Evolutionary conservation across 2,113 vertebrate genomes (phyloP).

Genomic region (Sander lucioperca): DNA sequence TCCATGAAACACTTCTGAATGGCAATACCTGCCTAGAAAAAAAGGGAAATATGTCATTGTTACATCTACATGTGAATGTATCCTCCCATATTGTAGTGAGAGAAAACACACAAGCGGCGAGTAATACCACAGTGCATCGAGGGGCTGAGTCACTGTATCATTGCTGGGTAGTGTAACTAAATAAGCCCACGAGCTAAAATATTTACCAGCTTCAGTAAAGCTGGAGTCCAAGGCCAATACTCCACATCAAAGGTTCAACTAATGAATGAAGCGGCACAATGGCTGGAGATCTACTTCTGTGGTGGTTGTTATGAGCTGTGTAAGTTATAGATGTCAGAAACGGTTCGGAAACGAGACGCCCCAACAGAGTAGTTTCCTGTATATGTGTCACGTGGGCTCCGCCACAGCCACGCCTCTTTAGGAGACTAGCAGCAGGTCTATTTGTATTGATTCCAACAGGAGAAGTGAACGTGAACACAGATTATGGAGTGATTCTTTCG

Average conservation of each 20-base stretch:
- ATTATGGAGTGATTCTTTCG: no score
- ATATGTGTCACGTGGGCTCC: no score
- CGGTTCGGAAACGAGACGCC: no score
- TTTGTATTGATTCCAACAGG: no score
- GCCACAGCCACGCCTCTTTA: no score
- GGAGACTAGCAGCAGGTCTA: no score
- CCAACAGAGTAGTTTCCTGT: no score
- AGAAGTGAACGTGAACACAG: no score
- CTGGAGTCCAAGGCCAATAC: slow-evolving; percentile 22
- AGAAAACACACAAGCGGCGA: slow-evolving; percentile 26
- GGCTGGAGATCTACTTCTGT: slow-evolving; percentile 3
- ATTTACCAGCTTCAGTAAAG: slow-evolving; percentile 61
- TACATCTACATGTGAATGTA: not conserved
- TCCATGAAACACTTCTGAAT: not conserved
- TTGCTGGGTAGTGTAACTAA: slow-evolving; percentile 37
- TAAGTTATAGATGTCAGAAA: not conserved
- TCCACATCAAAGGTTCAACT: slow-evolving; percentile 40
- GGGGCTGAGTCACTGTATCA: slow-evolving; percentile 18
- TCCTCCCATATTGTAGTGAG: slow-evolving; percentile 9
- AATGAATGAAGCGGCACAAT: slow-evolving; percentile 14
- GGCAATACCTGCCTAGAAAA: not conserved
- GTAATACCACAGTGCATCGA: slow-evolving; percentile 2
- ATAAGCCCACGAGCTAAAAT: slow-evolving; percentile 58
- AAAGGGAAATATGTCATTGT: slow-evolving; percentile 25
- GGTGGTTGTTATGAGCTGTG: not conserved